Percentiles rank a stretch among this genome's conserved stretches.
Conservation (phyloP, 2,113 vertebrate species). For the Aramus guarauna region DNA sequence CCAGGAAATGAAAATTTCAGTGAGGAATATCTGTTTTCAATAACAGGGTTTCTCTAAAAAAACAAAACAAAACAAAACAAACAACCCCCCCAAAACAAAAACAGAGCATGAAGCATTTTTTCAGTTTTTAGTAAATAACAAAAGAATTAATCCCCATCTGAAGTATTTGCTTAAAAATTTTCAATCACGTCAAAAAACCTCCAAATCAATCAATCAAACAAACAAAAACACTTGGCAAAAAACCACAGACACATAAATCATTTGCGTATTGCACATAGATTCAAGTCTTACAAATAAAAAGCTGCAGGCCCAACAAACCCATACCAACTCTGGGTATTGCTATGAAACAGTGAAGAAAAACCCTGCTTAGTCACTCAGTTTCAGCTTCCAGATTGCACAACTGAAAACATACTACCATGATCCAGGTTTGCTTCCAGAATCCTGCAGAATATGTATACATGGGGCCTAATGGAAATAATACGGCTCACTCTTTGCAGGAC, state of each 20-base stretch:
- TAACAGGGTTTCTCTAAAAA: background rate
- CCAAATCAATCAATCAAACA: background rate
- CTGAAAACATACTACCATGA: background rate
- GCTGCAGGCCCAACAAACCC: background rate
- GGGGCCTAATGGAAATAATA: background rate
- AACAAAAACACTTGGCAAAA: too few species aligned
- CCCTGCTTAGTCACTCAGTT: background rate
- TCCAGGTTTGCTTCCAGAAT: background rate
- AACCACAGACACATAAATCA: background rate
- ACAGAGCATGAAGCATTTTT: background rate
- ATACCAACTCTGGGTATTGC: background rate
- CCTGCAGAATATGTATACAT: background rate
- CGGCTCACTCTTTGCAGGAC: background rate
- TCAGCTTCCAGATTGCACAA: background rate
- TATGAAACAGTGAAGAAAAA: background rate
- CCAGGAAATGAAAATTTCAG: background rate
- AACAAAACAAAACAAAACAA: background rate
- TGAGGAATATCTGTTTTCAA: conserved; percentile 16
- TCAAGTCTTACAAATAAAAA: background rate
- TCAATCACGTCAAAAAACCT: background rate
- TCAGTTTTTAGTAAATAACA: background rate
- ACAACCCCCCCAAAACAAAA: background rate
- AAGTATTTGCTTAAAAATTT: background rate
- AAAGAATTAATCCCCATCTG: background rate
- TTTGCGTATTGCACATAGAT: background rate